Conservation (phyloP, 30 jellyfish, hydroid and myxozoan genomes). For the Morbakka virulenta region DNA sequence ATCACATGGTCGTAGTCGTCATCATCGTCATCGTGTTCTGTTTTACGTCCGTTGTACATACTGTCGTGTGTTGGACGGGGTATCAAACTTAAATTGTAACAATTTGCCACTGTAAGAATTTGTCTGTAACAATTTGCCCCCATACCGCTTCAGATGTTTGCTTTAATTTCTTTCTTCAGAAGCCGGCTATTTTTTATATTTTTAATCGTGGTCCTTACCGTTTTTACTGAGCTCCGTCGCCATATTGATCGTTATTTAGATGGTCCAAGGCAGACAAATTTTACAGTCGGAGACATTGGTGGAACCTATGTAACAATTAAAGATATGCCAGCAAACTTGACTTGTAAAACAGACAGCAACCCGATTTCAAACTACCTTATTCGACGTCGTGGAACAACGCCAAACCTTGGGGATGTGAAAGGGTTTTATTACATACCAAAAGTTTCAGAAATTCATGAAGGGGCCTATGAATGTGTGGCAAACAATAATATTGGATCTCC, state of each 20-base stretch:
- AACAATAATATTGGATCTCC: conserved; percentile 60
- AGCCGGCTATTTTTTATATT: too few species aligned
- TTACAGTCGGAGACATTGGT: background rate
- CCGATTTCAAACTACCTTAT: conserved; percentile 52
- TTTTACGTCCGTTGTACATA: too few species aligned
- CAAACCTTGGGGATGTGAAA: conserved; percentile 7
- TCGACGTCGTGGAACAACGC: conserved; percentile 43
- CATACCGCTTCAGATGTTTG: too few species aligned
- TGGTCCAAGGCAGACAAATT: background rate
- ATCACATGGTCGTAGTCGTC: too few species aligned
- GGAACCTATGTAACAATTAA: background rate
- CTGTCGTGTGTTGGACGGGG: too few species aligned
- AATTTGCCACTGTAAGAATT: too few species aligned
- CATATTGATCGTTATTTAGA: background rate
- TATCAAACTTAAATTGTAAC: too few species aligned
- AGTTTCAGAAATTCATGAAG: conserved; percentile 49
- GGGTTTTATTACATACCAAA: conserved; percentile 35
- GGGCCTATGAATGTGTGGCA: conserved; percentile 81
- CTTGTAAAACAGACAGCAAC: conserved; percentile 47
- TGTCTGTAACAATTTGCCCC: too few species aligned
- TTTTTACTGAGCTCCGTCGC: too few species aligned
- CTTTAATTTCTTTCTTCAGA: too few species aligned
- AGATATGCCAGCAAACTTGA: conserved; percentile 43
- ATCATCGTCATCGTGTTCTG: too few species aligned
- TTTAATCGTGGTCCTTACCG: too few species aligned